phyloP scores from a whole-genome alignment of 2,888 invertebrate species.

The Amphipoea oculea region DNA sequence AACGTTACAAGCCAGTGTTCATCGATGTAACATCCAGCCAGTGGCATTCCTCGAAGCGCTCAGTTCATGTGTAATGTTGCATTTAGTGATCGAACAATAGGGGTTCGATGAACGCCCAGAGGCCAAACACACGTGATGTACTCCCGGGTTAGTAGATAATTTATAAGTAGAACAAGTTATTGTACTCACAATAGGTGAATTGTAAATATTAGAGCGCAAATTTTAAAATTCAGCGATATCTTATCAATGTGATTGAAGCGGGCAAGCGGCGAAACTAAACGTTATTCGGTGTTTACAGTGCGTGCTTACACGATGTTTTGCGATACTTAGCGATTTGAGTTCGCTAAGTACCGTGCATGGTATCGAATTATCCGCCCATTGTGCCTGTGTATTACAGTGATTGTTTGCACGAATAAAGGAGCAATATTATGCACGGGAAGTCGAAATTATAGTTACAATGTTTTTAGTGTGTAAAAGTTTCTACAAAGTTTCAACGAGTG shows the following conservation, averaged over 20 bases:
- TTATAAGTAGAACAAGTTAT: slow-evolving; percentile 51
- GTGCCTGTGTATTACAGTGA: slow-evolving; percentile 67
- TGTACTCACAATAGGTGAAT: slow-evolving; percentile 65
- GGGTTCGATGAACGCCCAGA: slow-evolving; percentile 81
- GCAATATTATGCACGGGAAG: slow-evolving; percentile 52
- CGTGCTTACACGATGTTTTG: slow-evolving; percentile 76
- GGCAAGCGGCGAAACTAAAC: slow-evolving; percentile 69
- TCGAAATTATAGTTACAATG: slow-evolving; percentile 41
- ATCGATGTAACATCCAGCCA: slow-evolving; percentile 72
- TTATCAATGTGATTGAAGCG: slow-evolving; percentile 79
- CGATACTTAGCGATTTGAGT: slow-evolving; percentile 73
- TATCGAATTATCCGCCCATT: slow-evolving; percentile 73
- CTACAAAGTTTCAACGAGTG: slow-evolving; percentile 43
- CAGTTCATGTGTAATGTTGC: slow-evolving; percentile 71
- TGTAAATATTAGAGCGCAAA: slow-evolving; percentile 71
- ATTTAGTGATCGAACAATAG: slow-evolving; percentile 69
- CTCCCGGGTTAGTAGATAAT: slow-evolving; percentile 79
- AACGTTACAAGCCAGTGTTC: slow-evolving; percentile 66
- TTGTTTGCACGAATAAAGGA: slow-evolving; percentile 56
- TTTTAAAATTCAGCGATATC: slow-evolving; percentile 75
- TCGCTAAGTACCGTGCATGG: slow-evolving; percentile 67
- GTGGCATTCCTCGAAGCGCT: slow-evolving; percentile 68
- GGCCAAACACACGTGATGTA: slow-evolving; percentile 75
- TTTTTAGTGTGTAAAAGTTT: slow-evolving; percentile 50
- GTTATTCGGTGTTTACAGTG: slow-evolving; percentile 74